Evolutionary conservation across 1,140 invertebrate genomes (phyloP).

Genomic region (Diuraphis noxia): DNA sequence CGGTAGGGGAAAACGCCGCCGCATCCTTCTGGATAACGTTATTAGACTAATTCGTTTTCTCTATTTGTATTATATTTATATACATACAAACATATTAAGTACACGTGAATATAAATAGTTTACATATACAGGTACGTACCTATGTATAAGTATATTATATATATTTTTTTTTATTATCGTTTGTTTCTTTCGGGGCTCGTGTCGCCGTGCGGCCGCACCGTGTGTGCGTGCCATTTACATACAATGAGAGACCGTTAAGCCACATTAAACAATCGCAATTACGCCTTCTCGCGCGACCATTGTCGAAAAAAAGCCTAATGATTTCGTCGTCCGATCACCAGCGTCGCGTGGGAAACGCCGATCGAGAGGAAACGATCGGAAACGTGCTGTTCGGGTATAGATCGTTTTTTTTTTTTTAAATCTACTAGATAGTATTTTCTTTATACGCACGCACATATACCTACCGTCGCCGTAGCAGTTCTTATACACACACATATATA

Average conservation of each 20-base stretch:
- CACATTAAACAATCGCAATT: slow-evolving; percentile 47
- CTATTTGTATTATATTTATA: neutral
- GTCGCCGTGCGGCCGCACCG: slow-evolving; percentile 10
- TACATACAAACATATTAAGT: neutral
- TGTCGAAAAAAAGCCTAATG: slow-evolving; percentile 18
- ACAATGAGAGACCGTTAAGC: slow-evolving; percentile 43
- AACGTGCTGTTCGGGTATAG: neutral
- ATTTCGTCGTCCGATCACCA: neutral
- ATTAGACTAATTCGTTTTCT: slow-evolving; percentile 39
- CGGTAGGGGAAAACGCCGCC: slow-evolving; percentile 22
- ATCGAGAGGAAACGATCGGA: neutral
- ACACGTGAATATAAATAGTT: neutral
- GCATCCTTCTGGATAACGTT: slow-evolving; percentile 40
- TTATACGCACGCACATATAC: neutral
- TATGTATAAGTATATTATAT: neutral
- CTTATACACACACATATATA: neutral
- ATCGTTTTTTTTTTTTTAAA: neutral
- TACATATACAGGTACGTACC: neutral
- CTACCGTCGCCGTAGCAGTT: neutral
- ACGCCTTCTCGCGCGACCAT: slow-evolving; percentile 34
- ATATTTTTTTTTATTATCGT: slow-evolving; percentile 46
- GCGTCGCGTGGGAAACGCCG: slow-evolving; percentile 34
- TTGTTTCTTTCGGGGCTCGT: slow-evolving; percentile 45
- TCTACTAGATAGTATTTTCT: neutral
- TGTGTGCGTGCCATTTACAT: slow-evolving; percentile 32